These are phyloP conservation scores for Myiagra hebetior DNA, from an alignment of 2,113 vertebrate genomes.

Conservation along the genomic window DNA sequence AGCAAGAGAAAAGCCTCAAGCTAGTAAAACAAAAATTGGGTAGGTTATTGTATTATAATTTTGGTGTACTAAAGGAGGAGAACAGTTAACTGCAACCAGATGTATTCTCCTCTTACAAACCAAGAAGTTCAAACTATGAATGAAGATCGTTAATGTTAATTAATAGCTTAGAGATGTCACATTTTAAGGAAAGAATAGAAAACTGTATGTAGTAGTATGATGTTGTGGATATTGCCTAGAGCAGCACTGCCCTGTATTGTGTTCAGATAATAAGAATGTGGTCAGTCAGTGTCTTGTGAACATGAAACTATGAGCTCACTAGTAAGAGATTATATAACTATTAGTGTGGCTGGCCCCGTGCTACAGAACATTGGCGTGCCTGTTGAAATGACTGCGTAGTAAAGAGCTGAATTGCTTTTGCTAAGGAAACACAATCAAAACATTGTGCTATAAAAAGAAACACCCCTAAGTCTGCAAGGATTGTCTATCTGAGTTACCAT, in stretches of 20 bases:
- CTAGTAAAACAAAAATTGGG: slow-evolving; percentile 80
- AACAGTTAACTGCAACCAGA: neutral
- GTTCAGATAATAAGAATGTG: neutral
- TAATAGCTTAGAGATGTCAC: neutral
- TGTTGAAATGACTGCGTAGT: neutral
- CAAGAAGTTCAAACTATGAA: neutral
- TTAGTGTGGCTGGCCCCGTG: neutral
- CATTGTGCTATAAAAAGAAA: slow-evolving; percentile 24
- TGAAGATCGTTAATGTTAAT: neutral
- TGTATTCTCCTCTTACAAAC: neutral
- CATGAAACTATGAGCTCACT: neutral
- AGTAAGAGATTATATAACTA: neutral
- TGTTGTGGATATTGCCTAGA: neutral
- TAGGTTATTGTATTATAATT: slow-evolving; percentile 40
- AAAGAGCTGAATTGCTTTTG: slow-evolving; percentile 22
- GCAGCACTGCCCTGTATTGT: neutral
- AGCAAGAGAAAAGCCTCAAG: slow-evolving; percentile 73
- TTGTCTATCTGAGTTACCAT: neutral
- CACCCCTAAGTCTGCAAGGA: neutral
- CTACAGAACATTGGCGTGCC: neutral
- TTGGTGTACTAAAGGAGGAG: neutral
- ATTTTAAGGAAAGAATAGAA: neutral
- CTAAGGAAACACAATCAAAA: slow-evolving; percentile 46
- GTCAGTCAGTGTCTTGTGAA: neutral
- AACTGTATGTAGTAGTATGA: neutral